Conservation (phyloP, 2,797 vertebrate species). For the Monodelphis domestica region DNA sequence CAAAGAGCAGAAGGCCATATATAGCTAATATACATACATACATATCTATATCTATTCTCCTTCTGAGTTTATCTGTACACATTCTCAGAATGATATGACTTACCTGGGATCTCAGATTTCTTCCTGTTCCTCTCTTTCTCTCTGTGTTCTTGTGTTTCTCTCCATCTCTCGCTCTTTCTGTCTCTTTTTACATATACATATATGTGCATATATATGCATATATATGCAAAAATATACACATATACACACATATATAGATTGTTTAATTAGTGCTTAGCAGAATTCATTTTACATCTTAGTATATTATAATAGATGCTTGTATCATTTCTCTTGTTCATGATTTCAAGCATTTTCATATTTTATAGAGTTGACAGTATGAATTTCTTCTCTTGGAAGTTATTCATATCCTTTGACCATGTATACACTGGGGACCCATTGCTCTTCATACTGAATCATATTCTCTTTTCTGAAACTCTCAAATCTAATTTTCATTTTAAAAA, state of each 20-base stretch:
- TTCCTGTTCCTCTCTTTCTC: not conserved
- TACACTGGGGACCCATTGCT: not conserved
- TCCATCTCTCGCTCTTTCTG: not conserved
- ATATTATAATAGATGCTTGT: constrained; percentile 14
- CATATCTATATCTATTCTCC: not conserved
- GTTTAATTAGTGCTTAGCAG: not conserved
- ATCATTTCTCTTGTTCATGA: not conserved
- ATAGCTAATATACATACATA: not conserved
- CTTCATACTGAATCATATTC: not conserved
- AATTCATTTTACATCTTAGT: not conserved
- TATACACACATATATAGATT: not conserved
- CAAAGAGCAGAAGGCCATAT: not conserved
- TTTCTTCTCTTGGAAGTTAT: not conserved
- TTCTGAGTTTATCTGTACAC: not conserved
- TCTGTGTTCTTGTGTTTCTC: not conserved
- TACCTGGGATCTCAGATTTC: not conserved
- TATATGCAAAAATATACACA: not conserved
- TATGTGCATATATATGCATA: not conserved
- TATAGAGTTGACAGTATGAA: not conserved
- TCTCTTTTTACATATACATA: not conserved
- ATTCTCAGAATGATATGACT: not conserved
- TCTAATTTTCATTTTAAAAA: not conserved
- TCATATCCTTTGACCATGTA: not conserved
- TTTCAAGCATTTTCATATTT: not conserved
- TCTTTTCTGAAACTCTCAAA: not conserved